A percentile compares a stretch with the other conserved stretches of the same genome.
These are phyloP conservation scores for Chelonoidis abingdonii DNA, from an alignment of 2,113 vertebrate species.

Conservation along the genomic window DNA sequence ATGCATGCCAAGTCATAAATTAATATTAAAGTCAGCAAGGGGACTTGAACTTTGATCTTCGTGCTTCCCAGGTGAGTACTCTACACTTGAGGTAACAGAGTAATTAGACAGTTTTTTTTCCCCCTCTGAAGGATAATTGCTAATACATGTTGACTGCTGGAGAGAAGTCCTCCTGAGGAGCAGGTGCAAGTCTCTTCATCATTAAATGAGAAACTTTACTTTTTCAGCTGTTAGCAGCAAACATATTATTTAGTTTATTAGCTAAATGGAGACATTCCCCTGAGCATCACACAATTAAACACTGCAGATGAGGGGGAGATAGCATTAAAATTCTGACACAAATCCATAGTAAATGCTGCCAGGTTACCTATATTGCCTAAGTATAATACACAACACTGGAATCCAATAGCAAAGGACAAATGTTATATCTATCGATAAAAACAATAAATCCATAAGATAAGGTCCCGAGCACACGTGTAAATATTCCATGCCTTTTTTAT, in stretches of 20 bases:
- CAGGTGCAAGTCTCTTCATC: constrained; percentile 54
- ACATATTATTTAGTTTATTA: constrained; percentile 52
- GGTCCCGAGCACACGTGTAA: neutral
- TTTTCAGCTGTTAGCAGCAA: constrained; percentile 62
- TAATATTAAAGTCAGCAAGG: constrained; percentile 71
- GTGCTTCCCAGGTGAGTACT: constrained; percentile 69
- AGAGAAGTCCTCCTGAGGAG: constrained; percentile 63
- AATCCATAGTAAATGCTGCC: neutral
- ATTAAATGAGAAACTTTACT: constrained; percentile 69
- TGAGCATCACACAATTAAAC: constrained; percentile 59
- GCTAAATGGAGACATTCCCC: constrained; percentile 32
- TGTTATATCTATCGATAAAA: neutral
- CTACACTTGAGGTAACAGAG: constrained; percentile 66
- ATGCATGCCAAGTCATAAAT: constrained; percentile 58
- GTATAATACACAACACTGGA: neutral
- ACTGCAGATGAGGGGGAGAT: neutral
- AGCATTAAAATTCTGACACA: neutral
- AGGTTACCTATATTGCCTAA: neutral
- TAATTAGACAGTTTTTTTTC: constrained; percentile 72
- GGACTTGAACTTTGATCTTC: constrained; percentile 73
- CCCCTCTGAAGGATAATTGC: constrained; percentile 70
- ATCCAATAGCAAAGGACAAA: neutral
- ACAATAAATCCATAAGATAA: neutral
- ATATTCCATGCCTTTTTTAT: neutral
- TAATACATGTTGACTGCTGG: constrained; percentile 64